Percentiles rank a stretch among this genome's conserved stretches.
These are phyloP conservation scores for Rapana venosa DNA, from an alignment of 2,888 invertebrate genomes.

Conservation along the genomic window DNA sequence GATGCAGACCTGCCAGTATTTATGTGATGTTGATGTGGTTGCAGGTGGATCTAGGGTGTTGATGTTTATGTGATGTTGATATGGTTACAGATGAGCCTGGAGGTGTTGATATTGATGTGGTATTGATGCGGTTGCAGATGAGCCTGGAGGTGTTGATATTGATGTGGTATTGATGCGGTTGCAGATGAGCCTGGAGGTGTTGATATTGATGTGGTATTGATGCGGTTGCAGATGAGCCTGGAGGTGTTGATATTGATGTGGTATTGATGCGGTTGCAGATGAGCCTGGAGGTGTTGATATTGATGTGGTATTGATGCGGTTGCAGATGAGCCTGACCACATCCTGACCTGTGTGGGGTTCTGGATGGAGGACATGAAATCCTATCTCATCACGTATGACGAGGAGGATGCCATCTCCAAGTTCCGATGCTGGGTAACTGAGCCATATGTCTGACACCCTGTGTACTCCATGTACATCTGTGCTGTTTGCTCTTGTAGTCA, in stretches of 20 bases:
- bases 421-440: conserved; percentile 94
- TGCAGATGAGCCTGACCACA: conserved; percentile 93
- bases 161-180: too few species aligned
- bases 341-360: conserved; percentile 97
- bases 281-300: not conserved
- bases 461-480: too few species aligned
- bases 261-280: not conserved
- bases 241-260: not conserved
- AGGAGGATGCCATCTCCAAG: conserved; percentile 95
- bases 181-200: too few species aligned
- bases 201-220: not conserved
- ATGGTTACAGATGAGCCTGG: too few species aligned
- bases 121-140: not conserved
- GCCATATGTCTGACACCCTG: not conserved
- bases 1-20: too few species aligned
- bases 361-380: conserved; percentile 99
- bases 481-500: too few species aligned
- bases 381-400: conserved; percentile 96
- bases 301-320: conserved; percentile 15
- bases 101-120: too few species aligned
- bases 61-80: too few species aligned
- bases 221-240: not conserved
- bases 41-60: too few species aligned
- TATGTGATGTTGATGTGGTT: too few species aligned
- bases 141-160: too few species aligned